Conservation (phyloP, 2,888 invertebrate species). For the Drosophila multiciliata region DNA sequence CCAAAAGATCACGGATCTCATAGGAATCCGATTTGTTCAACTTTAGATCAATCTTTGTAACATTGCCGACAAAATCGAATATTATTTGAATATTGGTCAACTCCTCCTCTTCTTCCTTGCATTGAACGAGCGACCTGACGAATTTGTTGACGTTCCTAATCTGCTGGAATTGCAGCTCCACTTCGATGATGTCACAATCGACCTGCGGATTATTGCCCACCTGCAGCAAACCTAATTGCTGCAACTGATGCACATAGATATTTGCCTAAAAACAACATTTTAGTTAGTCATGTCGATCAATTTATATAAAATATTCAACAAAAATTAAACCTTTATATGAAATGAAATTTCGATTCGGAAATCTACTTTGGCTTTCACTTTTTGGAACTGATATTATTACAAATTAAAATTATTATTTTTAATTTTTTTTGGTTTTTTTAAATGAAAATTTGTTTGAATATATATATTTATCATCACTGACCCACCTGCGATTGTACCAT, state of each 20-base stretch:
- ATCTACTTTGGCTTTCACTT: too few species aligned
- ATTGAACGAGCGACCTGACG: constrained; percentile 47
- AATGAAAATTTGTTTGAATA: not conserved
- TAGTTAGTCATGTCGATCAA: too few species aligned
- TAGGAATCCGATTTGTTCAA: constrained; percentile 79
- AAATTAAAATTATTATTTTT: not conserved
- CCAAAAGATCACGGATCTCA: constrained; percentile 85
- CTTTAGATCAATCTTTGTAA: constrained; percentile 73
- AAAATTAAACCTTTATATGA: not conserved
- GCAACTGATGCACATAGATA: constrained; percentile 81
- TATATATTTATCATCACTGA: not conserved
- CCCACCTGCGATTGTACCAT: constrained; percentile 81
- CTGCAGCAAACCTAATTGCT: constrained; percentile 82
- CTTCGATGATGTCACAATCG: constrained; percentile 82
- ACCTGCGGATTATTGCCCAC: constrained; percentile 80
- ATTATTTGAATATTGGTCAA: constrained; percentile 53
- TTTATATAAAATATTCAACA: not conserved
- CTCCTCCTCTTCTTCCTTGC: constrained; percentile 30
- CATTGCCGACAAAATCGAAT: constrained; percentile 82
- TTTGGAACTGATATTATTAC: not conserved
- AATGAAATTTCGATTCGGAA: not conserved
- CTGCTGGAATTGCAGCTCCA: constrained; percentile 77
- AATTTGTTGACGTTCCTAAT: constrained; percentile 73
- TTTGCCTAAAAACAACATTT: constrained; percentile 60
- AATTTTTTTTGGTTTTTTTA: not conserved